These are phyloP conservation scores for Athalia circularis DNA, from an alignment of 2,888 invertebrate genomes.

Conservation along the genomic window DNA sequence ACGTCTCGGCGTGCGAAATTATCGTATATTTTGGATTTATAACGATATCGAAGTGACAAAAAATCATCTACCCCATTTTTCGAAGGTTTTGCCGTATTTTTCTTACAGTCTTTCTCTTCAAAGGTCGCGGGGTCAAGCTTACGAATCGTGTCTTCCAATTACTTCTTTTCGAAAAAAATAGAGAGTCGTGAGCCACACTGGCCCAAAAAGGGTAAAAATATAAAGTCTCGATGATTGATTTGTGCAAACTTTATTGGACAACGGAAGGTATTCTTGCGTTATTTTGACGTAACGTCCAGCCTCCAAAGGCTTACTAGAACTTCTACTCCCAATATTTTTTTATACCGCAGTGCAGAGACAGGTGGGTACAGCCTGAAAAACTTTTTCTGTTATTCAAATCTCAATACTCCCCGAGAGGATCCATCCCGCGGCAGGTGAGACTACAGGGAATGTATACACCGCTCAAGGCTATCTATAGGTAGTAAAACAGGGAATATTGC, in stretches of 20 bases:
- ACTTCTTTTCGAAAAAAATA: background rate
- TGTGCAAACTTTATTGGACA: conserved; percentile 28
- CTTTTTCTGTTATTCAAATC: conserved; percentile 41
- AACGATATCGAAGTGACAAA: no score
- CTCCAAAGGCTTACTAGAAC: conserved; percentile 17
- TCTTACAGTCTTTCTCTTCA: no score
- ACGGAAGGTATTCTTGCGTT: conserved; percentile 22
- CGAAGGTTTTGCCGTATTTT: no score
- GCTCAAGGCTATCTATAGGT: conserved; percentile 9
- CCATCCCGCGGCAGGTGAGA: conserved; percentile 3
- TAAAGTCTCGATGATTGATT: conserved; percentile 38
- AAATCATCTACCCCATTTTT: no score
- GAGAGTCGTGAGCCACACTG: conserved; percentile 2
- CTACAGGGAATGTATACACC: background rate
- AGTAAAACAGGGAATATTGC: background rate
- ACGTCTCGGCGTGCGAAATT: no score
- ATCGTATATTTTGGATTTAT: no score
- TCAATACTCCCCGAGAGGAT: conserved; percentile 35
- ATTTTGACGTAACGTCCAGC: conserved; percentile 38
- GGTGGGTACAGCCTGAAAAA: conserved; percentile 1
- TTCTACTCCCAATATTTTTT: conserved; percentile 1
- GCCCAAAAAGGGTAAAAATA: background rate
- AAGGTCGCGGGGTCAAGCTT: no score
- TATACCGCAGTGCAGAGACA: background rate
- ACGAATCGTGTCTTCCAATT: background rate